phyloP scores from a whole-genome alignment of 2,797 vertebrate genomes.

The Otolemur crassicaudatus region DNA sequence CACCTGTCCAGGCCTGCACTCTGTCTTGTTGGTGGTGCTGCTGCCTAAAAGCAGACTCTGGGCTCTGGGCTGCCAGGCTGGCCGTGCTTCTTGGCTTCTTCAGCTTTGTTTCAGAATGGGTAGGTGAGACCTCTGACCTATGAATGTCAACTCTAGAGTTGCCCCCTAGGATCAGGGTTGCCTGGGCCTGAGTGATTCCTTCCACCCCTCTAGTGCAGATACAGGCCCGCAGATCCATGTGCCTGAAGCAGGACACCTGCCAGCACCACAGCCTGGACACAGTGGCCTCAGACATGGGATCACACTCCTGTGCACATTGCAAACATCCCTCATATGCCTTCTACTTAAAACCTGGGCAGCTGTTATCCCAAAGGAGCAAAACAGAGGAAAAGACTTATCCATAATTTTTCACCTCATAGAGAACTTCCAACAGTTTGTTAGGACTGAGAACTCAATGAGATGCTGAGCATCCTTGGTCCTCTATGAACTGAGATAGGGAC shows the following conservation, averaged over 20 bases:
- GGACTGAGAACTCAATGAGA: not conserved
- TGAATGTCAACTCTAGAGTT: not conserved
- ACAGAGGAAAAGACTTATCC: not conserved
- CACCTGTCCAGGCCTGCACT: not conserved
- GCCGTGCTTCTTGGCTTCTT: not conserved
- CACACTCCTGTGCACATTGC: not conserved
- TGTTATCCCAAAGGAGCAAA: constrained; percentile 24
- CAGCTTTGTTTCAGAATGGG: not conserved
- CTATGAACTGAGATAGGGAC: not conserved
- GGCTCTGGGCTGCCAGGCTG: not conserved
- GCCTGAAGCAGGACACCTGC: not conserved
- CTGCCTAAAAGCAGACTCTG: not conserved
- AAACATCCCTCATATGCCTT: not conserved
- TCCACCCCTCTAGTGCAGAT: not conserved
- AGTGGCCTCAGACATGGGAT: not conserved
- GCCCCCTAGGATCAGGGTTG: not conserved
- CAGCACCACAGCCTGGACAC: not conserved
- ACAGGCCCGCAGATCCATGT: not conserved
- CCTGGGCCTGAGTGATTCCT: not conserved
- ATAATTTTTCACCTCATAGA: not conserved
- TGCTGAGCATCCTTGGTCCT: not conserved
- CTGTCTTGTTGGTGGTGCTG: not conserved
- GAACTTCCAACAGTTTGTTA: not conserved
- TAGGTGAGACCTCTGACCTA: not conserved
- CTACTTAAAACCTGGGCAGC: not conserved